These are phyloP conservation scores for Oreortyx pictus DNA, from an alignment of 2,797 vertebrate species.

Conservation along the genomic window DNA sequence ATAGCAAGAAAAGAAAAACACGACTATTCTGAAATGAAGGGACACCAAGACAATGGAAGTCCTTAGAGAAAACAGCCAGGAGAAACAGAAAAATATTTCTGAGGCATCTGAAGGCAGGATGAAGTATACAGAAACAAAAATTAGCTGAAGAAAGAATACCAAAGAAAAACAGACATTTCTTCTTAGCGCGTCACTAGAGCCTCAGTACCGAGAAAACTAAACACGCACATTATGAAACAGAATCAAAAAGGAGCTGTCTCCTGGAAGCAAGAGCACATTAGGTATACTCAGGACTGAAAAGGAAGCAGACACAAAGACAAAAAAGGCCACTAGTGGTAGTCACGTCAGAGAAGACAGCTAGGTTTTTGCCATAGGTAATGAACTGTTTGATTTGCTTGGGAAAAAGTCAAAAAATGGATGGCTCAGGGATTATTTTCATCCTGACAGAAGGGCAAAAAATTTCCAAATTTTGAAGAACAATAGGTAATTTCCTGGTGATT, in stretches of 20 bases:
- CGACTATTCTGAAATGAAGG: neutral
- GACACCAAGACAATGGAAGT: neutral
- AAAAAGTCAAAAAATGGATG: neutral
- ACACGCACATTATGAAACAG: neutral
- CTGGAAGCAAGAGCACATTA: neutral
- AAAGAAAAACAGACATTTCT: neutral
- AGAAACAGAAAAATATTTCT: neutral
- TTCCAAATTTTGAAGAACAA: neutral
- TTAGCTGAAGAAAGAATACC: neutral
- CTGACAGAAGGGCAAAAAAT: neutral
- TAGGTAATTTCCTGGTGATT: neutral
- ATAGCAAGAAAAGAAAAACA: neutral
- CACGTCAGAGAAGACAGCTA: neutral
- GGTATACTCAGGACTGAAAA: neutral
- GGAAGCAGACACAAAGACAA: neutral
- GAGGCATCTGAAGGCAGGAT: neutral
- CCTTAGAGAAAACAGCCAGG: neutral
- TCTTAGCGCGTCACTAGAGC: neutral
- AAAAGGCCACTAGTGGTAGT: neutral
- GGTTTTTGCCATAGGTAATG: neutral
- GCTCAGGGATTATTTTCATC: neutral
- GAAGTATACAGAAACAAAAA: neutral
- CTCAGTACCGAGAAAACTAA: neutral
- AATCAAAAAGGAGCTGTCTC: neutral
- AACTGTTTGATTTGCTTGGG: neutral